Evolutionary conservation across 2,888 invertebrate species (phyloP).

Genomic region (Diarsia rubi): DNA sequence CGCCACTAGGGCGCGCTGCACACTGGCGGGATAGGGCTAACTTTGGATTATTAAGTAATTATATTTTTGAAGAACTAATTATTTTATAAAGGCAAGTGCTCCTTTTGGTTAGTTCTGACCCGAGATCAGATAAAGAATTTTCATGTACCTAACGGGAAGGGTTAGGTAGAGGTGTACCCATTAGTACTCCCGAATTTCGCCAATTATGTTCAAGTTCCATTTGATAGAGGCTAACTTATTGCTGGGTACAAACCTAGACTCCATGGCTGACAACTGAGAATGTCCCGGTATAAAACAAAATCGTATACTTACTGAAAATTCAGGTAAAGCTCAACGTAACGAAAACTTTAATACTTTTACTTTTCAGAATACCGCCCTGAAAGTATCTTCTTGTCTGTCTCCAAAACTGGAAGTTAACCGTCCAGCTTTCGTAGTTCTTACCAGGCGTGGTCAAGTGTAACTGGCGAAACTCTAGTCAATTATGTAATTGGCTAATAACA

Average conservation of each 20-base stretch:
- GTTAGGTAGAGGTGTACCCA: too few species aligned
- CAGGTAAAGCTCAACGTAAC: neutral
- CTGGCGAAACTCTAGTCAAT: too few species aligned
- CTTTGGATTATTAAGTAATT: slow-evolving; percentile 16
- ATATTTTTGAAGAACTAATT: neutral
- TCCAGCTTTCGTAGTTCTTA: too few species aligned
- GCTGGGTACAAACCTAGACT: too few species aligned
- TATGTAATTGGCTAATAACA: neutral
- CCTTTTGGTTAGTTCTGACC: neutral
- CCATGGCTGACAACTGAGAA: too few species aligned
- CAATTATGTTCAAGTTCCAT: too few species aligned
- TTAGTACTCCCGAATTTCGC: too few species aligned
- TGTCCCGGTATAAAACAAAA: too few species aligned
- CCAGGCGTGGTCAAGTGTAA: too few species aligned
- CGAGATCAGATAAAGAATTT: neutral
- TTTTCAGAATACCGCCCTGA: neutral
- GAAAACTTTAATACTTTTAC: neutral
- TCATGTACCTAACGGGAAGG: neutral
- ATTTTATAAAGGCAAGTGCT: neutral
- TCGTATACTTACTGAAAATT: neutral
- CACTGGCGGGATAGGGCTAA: slow-evolving; percentile 67
- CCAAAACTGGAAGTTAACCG: neutral
- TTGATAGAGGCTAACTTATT: too few species aligned
- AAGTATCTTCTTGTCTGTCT: neutral
- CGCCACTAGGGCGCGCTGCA: slow-evolving; percentile 79